Evolutionary conservation across 2,888 invertebrate genomes (phyloP).

Genomic region (Erebia ligea): DNA sequence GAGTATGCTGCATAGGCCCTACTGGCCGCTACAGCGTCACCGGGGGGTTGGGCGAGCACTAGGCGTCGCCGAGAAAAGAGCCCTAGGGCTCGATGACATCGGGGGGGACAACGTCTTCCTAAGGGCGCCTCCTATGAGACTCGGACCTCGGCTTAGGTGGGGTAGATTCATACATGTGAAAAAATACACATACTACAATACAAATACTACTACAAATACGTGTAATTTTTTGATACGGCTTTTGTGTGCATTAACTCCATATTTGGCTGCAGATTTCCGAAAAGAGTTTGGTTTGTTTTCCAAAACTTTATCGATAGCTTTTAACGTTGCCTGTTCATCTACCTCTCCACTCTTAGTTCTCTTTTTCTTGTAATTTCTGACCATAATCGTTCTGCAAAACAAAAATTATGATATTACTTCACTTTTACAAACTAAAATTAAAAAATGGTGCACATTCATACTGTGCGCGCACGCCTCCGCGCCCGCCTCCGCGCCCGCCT

Average conservation of each 20-base stretch:
- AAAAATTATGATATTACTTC: conserved; percentile 16
- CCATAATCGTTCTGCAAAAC: conserved; percentile 15
- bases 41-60: too few species aligned
- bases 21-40: too few species aligned
- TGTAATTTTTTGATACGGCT: conserved; percentile 25
- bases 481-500: too few species aligned
- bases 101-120: too few species aligned
- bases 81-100: too few species aligned
- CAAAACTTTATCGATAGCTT: conserved; percentile 32
- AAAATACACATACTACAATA: conserved; percentile 17
- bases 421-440: not conserved
- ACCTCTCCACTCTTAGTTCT: conserved; percentile 22
- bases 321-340: conserved; percentile 1
- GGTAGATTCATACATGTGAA: conserved; percentile 3
- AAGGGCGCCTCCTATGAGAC: too few species aligned
- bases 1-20: too few species aligned
- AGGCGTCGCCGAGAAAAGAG: too few species aligned
- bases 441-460: conserved; percentile 3
- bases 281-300: conserved; percentile 19
- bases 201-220: too few species aligned
- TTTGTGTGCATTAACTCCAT: not conserved
- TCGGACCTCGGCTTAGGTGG: conserved; percentile 8
- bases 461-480: not conserved
- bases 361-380: conserved; percentile 31
- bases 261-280: conserved; percentile 29